phyloP scores from a whole-genome alignment of 2,113 vertebrate species.

The Hystrix cristata region DNA sequence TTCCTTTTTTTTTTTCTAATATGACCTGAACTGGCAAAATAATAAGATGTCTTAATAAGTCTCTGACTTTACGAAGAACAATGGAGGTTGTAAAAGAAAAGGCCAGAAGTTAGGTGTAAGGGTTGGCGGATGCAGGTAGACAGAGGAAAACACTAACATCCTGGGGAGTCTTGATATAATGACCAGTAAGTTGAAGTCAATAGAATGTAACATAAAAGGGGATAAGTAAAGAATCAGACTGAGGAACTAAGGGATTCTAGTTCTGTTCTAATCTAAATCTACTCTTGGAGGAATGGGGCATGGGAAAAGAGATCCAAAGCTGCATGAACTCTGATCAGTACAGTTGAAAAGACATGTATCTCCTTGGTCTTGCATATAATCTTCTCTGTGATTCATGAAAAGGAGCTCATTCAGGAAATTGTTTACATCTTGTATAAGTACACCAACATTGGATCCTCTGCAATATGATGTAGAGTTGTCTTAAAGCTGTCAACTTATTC shows the following conservation, averaged over 20 bases:
- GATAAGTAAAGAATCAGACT: neutral
- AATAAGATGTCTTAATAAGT: neutral
- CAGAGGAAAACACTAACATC: neutral
- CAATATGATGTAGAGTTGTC: neutral
- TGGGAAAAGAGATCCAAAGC: neutral
- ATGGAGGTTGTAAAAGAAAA: neutral
- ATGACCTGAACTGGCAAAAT: neutral
- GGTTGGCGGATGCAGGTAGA: neutral
- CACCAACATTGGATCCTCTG: neutral
- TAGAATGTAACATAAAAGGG: neutral
- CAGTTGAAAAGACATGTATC: neutral
- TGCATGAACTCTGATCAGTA: neutral
- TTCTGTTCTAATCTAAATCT: neutral
- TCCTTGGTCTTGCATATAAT: neutral
- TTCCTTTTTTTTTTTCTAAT: neutral
- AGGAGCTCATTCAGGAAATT: neutral
- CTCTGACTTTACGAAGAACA: slow-evolving; percentile 45
- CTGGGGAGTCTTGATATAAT: neutral
- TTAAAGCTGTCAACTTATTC: neutral
- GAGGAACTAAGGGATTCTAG: neutral
- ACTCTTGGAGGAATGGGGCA: neutral
- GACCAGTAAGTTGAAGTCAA: neutral
- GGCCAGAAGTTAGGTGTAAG: neutral
- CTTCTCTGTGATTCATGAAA: neutral
- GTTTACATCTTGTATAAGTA: neutral